phyloP scores from a whole-genome alignment of 2,888 invertebrate species.

The Cantharis rustica region DNA sequence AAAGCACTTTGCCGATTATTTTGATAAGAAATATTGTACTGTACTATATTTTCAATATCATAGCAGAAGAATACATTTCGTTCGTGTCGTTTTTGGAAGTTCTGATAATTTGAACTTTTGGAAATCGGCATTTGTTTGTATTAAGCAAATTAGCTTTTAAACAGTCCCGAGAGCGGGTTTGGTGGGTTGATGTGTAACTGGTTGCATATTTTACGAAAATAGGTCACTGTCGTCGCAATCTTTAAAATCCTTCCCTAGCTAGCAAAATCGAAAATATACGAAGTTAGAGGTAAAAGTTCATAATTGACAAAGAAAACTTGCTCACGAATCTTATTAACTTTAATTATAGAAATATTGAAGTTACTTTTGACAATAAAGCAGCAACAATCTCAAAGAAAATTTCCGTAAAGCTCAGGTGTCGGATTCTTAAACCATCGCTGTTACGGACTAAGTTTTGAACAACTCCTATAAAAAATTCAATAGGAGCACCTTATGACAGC shows the following conservation, averaged over 20 bases:
- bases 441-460: slow-evolving; percentile 29
- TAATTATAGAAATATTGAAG: slow-evolving; percentile 18
- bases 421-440: slow-evolving; percentile 28
- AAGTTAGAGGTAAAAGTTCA: background rate
- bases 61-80: too few species aligned
- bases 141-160: too few species aligned
- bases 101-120: too few species aligned
- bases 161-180: too few species aligned
- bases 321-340: slow-evolving; percentile 6
- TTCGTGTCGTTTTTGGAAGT: too few species aligned
- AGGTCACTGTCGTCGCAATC: too few species aligned
- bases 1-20: background rate
- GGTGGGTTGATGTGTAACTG: too few species aligned
- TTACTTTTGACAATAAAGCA: slow-evolving; percentile 16
- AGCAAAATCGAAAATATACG: background rate
- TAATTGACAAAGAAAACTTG: background rate
- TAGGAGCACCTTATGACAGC: slow-evolving; percentile 20
- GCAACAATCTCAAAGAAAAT: slow-evolving; percentile 11
- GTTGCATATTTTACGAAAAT: too few species aligned
- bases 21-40: background rate
- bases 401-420: slow-evolving; percentile 23
- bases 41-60: background rate
- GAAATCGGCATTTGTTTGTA: too few species aligned
- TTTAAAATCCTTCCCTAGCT: background rate
- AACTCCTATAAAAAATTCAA: slow-evolving; percentile 34